Evolutionary conservation across 1,140 invertebrate species (phyloP), one percentile per base, ranked within the genome.

Genomic region (Stenopsyche tienmushanensis): DNA sequence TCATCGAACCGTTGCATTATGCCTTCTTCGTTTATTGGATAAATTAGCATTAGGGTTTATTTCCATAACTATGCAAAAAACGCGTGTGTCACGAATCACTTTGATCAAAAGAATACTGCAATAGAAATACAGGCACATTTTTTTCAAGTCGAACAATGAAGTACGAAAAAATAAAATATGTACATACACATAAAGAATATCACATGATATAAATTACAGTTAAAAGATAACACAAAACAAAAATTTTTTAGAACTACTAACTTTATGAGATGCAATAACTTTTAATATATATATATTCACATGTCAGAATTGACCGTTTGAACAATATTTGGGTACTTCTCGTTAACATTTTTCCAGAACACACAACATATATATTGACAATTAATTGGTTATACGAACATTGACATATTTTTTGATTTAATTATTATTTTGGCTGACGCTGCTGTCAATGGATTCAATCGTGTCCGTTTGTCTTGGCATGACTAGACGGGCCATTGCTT

Each of bases 391-490:
- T n/a, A n/a, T n/a, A n/a, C n/a, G n/a, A n/a, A n/a, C n/a, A n/a
- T n/a, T n/a, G n/a, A n/a, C 20, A 10, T 42, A 42, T 57, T 21
- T 57, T 39, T 23, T 57, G 17, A 8, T 45, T 8, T 45, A 8
- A 45, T 45, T 45, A 10, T 45, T 45, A 34, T 34, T 34, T 34
- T 34, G 23, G 26, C 24, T 34, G 18, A 59, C 13, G 17, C n/a
- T 20, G 55, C 2, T 15, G 21, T 23, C 26, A 39, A 15, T 8
- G n/a, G n/a, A n/a, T 52, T 64, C 54, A 81, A 73, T 82, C 78
- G 55, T 80, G 78, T 62, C 80, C 80, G 62, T 82, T 82, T 18
- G 76, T 78, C 69, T 80, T 80, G 24, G 78, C 78, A 71, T 82
- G 80, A 70, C 29, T 59, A 34, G 62, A 10, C 74, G 75, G 65